Percentiles rank a stretch among this genome's conserved stretches.
phyloP scores from a whole-genome alignment of 2,797 vertebrate genomes.

The Helarctos malayanus region DNA sequence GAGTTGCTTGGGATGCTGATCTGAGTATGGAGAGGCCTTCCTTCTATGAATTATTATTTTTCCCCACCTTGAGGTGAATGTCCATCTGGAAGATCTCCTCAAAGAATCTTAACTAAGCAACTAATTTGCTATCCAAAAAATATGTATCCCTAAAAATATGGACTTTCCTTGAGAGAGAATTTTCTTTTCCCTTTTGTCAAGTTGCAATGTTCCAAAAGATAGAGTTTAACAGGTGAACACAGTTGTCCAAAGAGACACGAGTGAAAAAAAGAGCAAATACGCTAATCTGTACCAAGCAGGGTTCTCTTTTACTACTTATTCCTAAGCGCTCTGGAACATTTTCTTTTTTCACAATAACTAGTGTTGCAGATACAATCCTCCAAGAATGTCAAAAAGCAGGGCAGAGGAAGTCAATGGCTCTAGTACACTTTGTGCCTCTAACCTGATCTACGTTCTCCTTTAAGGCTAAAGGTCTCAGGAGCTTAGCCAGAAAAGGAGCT shows the following conservation, averaged over 20 bases:
- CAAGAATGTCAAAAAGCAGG: slow-evolving; percentile 31
- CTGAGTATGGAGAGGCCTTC: slow-evolving; percentile 13
- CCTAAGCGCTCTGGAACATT: neutral
- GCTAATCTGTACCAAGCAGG: neutral
- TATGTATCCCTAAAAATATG: neutral
- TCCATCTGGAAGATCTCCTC: slow-evolving; percentile 46
- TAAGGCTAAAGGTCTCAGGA: neutral
- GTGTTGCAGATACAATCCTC: slow-evolving; percentile 1
- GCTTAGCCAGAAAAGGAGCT: slow-evolving; percentile 46
- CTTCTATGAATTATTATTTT: slow-evolving; percentile 55
- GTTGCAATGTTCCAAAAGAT: slow-evolving; percentile 46
- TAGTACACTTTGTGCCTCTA: slow-evolving; percentile 1
- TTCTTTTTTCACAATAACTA: slow-evolving; percentile 40
- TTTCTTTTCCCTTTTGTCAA: slow-evolving; percentile 41
- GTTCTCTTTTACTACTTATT: slow-evolving; percentile 17
- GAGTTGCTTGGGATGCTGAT: slow-evolving; percentile 33
- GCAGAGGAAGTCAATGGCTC: slow-evolving; percentile 4
- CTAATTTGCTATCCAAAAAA: slow-evolving; percentile 20
- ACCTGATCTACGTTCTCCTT: slow-evolving; percentile 24
- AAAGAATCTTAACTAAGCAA: slow-evolving; percentile 52
- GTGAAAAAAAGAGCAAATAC: neutral
- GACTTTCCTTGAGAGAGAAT: neutral
- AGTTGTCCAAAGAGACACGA: slow-evolving; percentile 55
- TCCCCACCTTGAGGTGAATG: slow-evolving; percentile 21
- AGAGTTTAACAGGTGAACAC: slow-evolving; percentile 49